Evolutionary conservation across 2,888 invertebrate genomes (phyloP).

Genomic region (Cactoblastis cactorum): DNA sequence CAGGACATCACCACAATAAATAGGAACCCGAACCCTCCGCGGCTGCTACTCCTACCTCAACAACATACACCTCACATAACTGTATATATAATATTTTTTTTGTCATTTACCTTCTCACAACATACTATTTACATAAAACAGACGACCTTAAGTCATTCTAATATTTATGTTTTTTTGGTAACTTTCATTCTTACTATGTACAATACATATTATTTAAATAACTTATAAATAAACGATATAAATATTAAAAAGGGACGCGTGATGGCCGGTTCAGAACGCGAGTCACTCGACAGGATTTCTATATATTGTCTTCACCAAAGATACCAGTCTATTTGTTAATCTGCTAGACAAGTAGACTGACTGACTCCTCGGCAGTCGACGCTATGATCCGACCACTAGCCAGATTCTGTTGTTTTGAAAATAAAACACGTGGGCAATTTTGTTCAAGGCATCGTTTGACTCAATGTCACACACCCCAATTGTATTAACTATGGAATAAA

Average conservation of each 20-base stretch:
- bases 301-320: constrained; percentile 6
- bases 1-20: background rate
- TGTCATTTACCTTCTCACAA: constrained; percentile 67
- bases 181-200: constrained; percentile 65
- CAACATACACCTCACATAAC: constrained; percentile 21
- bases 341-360: too few relatives aligned
- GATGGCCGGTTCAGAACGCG: constrained; percentile 18
- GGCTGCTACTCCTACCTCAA: constrained; percentile 17
- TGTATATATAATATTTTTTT: constrained; percentile 51
- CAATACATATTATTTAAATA: constrained; percentile 54
- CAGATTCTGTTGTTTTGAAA: background rate
- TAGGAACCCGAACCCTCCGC: background rate
- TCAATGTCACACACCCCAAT: background rate
- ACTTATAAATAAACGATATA: constrained; percentile 74
- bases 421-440: background rate
- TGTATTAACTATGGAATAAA: background rate
- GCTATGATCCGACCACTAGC: background rate
- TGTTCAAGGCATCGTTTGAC: background rate
- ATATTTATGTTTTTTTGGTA: constrained; percentile 48
- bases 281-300: constrained; percentile 18
- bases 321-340: background rate
- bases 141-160: constrained; percentile 59
- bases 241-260: constrained; percentile 62
- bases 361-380: background rate
- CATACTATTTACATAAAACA: constrained; percentile 68